Conservation (phyloP, 2,113 vertebrate genomes). For the Gallinago undulata region DNA sequence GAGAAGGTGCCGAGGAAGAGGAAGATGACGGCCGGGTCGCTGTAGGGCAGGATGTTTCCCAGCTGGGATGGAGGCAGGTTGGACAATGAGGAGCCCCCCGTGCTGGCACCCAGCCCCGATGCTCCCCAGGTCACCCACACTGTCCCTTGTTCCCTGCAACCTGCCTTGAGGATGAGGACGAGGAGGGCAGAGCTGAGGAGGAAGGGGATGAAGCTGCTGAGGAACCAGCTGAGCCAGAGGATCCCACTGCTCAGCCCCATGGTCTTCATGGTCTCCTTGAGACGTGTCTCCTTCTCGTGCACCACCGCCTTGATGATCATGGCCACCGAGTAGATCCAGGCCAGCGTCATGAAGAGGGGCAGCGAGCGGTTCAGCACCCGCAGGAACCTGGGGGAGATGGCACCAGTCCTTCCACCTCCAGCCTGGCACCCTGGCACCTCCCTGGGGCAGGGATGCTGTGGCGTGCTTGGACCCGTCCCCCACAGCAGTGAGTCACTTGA, state of each 20-base stretch:
- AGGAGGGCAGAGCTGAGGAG: constrained; percentile 82
- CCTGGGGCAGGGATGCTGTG: accelerated
- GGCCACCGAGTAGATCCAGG: constrained; percentile 94
- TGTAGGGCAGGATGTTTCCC: constrained; percentile 89
- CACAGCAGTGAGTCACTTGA: accelerated
- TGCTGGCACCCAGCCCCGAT: accelerated
- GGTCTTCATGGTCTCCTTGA: constrained; percentile 90
- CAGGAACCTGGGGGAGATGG: constrained; percentile 78
- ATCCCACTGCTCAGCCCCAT: constrained; percentile 85
- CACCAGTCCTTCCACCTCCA: not conserved
- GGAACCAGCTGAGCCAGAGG: constrained; percentile 92
- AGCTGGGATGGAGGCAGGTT: constrained; percentile 66
- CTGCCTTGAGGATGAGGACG: constrained; percentile 85
- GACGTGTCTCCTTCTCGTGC: constrained; percentile 88
- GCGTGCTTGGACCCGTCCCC: not conserved
- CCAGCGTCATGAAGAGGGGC: constrained; percentile 89
- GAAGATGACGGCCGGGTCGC: constrained; percentile 81
- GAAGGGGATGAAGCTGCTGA: constrained; percentile 87
- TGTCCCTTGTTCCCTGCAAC: not conserved
- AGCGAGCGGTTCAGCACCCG: constrained; percentile 84
- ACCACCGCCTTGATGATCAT: constrained; percentile 92
- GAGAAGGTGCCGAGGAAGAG: constrained; percentile 87
- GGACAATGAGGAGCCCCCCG: accelerated
- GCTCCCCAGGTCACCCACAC: accelerated
- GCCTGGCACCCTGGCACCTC: accelerated